A percentile compares a stretch with the other conserved stretches of the same genome.
Conservation (phyloP, 1,140 invertebrate genomes). For the Galleria mellonella region DNA sequence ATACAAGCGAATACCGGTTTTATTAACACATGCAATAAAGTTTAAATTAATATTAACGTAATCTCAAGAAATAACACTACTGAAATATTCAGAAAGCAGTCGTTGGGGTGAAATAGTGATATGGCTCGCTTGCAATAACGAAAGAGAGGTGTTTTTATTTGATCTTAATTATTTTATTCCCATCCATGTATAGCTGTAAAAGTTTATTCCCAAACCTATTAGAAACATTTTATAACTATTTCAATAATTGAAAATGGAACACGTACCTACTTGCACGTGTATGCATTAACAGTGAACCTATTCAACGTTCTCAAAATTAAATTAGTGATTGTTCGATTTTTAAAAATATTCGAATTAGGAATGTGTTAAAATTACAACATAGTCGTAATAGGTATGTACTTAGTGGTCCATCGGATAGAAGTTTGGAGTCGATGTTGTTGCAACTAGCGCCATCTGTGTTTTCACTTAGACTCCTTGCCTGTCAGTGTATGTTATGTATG, state of each 20-base stretch:
- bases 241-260: too few species aligned
- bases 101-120: conserved; percentile 40
- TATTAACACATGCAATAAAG: conserved; percentile 14
- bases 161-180: conserved; percentile 13
- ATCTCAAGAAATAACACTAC: conserved; percentile 32
- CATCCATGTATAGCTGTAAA: not conserved
- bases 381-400: too few species aligned
- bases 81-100: conserved; percentile 43
- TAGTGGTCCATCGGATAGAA: not conserved
- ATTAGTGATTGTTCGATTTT: too few species aligned
- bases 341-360: too few species aligned
- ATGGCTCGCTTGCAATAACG: conserved; percentile 26
- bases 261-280: too few species aligned
- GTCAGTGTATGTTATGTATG: conserved; percentile 17
- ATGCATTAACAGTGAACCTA: too few species aligned
- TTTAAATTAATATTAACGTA: conserved; percentile 11
- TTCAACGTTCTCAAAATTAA: too few species aligned
- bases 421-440: not conserved
- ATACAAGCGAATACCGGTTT: conserved; percentile 17
- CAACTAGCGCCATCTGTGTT: conserved; percentile 11
- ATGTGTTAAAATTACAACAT: too few species aligned
- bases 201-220: too few species aligned
- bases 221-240: too few species aligned
- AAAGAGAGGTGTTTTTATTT: conserved; percentile 16
- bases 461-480: conserved; percentile 23